Evolutionary conservation across 2,113 vertebrate species (phyloP).

Genomic region (Apodemus speciosus): DNA sequence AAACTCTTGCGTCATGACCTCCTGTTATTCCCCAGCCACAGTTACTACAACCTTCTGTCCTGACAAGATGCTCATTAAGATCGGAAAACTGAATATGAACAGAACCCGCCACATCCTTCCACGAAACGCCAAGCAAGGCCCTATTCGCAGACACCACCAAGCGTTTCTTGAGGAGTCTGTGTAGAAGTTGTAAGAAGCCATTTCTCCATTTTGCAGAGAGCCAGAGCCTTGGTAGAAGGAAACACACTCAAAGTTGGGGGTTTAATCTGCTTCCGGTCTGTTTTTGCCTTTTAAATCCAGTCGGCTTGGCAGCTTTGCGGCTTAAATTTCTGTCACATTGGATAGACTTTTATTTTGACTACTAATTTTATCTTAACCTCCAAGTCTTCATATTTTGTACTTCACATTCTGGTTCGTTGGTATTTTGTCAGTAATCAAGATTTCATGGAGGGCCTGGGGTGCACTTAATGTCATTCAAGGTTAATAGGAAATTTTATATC

Average conservation of each 20-base stretch:
- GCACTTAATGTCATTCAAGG: not conserved
- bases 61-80: not conserved
- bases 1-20: not conserved
- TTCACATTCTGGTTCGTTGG: not conserved
- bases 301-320: not conserved
- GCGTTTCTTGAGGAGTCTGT: not conserved
- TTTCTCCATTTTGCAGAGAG: not conserved
- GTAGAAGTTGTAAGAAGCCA: not conserved
- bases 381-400: slow-evolving; percentile 5
- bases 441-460: not conserved
- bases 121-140: slow-evolving; percentile 9
- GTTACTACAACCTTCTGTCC: not conserved
- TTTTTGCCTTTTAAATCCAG: not conserved
- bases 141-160: not conserved
- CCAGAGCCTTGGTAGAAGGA: not conserved
- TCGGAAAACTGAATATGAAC: not conserved
- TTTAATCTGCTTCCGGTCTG: not conserved
- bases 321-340: slow-evolving; percentile 35
- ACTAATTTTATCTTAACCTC: not conserved
- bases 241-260: not conserved
- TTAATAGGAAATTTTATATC: slow-evolving; percentile 13
- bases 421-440: not conserved
- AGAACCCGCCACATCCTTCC: slow-evolving; percentile 7
- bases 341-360: not conserved
- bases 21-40: not conserved